A percentile compares a stretch with the other conserved stretches of the same genome.
Evolutionary conservation across 2,888 invertebrate genomes (phyloP).

Genomic region (Cheilosia variabilis): DNA sequence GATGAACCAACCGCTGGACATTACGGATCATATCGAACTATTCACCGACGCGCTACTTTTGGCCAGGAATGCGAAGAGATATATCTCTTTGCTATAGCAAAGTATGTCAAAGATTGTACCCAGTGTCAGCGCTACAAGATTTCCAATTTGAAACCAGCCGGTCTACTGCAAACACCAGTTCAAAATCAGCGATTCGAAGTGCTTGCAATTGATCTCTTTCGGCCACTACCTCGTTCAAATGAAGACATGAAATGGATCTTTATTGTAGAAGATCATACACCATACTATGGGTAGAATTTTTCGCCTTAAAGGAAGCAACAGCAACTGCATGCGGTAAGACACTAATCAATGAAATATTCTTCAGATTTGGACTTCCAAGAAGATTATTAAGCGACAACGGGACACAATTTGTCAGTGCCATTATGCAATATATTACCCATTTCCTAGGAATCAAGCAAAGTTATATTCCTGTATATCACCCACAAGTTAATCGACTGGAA

Average conservation of each 20-base stretch:
- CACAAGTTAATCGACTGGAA: slow-evolving; percentile 71
- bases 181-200: slow-evolving; percentile 15
- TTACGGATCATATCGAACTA: not conserved
- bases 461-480: slow-evolving; percentile 69
- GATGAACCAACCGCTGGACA: slow-evolving; percentile 15
- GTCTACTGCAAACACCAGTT: slow-evolving; percentile 60
- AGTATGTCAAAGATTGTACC: slow-evolving; percentile 22
- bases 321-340: slow-evolving; percentile 77
- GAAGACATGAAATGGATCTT: slow-evolving; percentile 76
- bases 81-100: no score
- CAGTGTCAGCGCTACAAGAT: slow-evolving; percentile 65
- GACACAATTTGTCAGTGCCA: slow-evolving; percentile 78
- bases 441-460: slow-evolving; percentile 61
- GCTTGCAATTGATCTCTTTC: no score
- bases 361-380: slow-evolving; percentile 79
- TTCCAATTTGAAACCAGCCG: slow-evolving; percentile 62
- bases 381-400: slow-evolving; percentile 80
- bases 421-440: slow-evolving; percentile 79
- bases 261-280: slow-evolving; percentile 77
- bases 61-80: slow-evolving; percentile 21
- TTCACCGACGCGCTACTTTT: slow-evolving; percentile 21
- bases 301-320: slow-evolving; percentile 77
- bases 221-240: slow-evolving; percentile 36
- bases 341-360: slow-evolving; percentile 78
- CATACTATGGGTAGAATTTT: slow-evolving; percentile 77